Base-by-base conservation (phyloP, 1,140 invertebrate species). In the Brachionus rotundiformis region DNA sequence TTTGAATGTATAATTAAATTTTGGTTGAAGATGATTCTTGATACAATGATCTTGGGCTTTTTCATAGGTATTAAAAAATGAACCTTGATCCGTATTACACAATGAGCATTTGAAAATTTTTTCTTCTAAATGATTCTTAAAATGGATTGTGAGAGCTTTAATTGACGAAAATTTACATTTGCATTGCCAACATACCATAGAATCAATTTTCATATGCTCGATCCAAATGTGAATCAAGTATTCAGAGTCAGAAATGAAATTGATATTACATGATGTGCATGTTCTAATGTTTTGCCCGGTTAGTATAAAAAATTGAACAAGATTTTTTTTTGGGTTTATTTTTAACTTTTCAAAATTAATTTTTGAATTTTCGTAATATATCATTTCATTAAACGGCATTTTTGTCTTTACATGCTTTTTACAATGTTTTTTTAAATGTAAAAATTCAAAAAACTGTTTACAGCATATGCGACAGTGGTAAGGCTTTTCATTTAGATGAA, bases 401-500 rank as follows among this genome's bases (percentile, higher is more conserved):
- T 33, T 61, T 36, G 27, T 63, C 11, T 0, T 19, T 10, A 3
- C 7, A 25, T 59, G 76, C 23, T 36, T 79, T 13, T 36, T 23
- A 59, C 44, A 59, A 11, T 79, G 76, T 3, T 63, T 36, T 25
- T 79, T 79, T 19, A 79, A 16, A 11, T 59, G n/a, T 0, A 79
- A 4, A 79, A 79, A 79, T 11, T 79, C 5, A 19, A 1, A 23
- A 63, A 59, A 79, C 19, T 39, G 31, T 54, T 63, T 54, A 3
- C 36, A 11, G 47, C 76, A 79, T 3, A 54, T n/a, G 10, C 76
- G 31, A 31, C 76, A 79, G 5, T 19, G 8, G 25, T 79, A 79
- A 10, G 76, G 76, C 10, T 29, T 79, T 79, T 79, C 76, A 36
- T 63, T 59, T 13, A 79, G 31, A 16, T 79, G 76, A 41, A 29